These are phyloP conservation scores for Amblyjoppa fuscipennis DNA, from an alignment of 2,888 invertebrate species.

Conservation along the genomic window DNA sequence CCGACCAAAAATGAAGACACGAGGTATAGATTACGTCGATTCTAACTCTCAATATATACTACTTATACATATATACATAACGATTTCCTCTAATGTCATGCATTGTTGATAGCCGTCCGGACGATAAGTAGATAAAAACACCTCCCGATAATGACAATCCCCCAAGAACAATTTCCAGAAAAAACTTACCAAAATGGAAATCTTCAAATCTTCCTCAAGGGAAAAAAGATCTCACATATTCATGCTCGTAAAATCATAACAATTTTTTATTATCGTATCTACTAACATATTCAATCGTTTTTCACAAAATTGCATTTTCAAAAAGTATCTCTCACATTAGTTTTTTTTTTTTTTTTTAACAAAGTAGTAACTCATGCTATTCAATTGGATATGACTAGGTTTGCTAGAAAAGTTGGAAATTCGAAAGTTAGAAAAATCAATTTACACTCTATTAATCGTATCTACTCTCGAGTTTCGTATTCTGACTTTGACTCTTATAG, in stretches of 20 bases:
- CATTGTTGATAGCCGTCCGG: slow-evolving; percentile 9
- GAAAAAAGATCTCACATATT: not conserved
- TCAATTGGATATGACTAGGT: not conserved
- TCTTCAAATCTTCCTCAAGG: not conserved
- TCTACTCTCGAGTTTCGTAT: not conserved
- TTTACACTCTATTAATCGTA: not conserved
- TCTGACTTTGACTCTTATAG: not conserved
- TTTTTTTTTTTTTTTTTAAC: not conserved
- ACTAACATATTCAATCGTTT: not conserved
- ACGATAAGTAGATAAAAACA: slow-evolving; percentile 24
- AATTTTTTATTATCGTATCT: not conserved
- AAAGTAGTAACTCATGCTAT: not conserved
- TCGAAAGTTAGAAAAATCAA: not conserved
- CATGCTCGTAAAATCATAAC: not conserved
- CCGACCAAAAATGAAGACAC: slow-evolving; percentile 79
- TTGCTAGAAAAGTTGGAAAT: not conserved
- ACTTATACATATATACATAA: slow-evolving; percentile 16
- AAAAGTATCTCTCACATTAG: not conserved
- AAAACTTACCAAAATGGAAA: not conserved
- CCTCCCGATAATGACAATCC: not conserved
- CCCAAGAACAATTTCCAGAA: not conserved
- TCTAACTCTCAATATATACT: slow-evolving; percentile 36
- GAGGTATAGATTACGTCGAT: slow-evolving; percentile 73
- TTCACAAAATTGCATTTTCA: not conserved
- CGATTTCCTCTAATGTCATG: not conserved